Base-by-base conservation (phyloP, 2,113 vertebrate species). In the Lepisosteus oculatus region DNA sequence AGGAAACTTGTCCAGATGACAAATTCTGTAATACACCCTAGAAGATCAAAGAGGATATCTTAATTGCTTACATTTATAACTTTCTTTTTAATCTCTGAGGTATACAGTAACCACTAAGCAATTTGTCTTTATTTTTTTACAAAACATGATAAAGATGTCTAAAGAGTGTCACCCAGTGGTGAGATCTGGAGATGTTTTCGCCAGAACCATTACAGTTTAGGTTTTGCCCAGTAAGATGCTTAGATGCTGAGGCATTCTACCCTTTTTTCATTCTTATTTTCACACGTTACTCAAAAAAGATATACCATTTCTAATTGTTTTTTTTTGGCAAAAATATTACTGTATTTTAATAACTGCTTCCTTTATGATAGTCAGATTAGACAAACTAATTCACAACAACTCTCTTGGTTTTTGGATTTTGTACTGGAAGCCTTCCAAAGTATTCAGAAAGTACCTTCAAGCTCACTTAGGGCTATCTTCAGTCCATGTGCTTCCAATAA, bases 111-210 rank as follows among this genome's bases (percentile, higher is more conserved):
- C 62, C 14, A 29, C 14, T 15, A 3, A 15, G 13, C 4, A 59
- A 59, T 12, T 12, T 13, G 1, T 51, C 47, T 51, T 51, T 59
- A 13, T 59, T 13, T 59, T 59, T 59, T n/a, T 11, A 59, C 57
- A 59, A 59, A 64, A 64, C 41, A 65, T 9, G 29, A 66, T 43
- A 61, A 43, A 70, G 11, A 55, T 66, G 73, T 70, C 56, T 70
- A 75, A 70, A 75, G 73, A 66, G 73, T 70, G 73, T 43, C 73
- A 75, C 73, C 73, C 47, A 70, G 73, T 61, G 73, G 73, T 43
- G 12, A 67, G 41, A 56, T 11, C 43, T 4, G 63, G 63, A 47
- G 47, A 13, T 75, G 15, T 43, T 12, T 55, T 8, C 2, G 8
- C 47, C 64, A 45, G 59, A 61, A 15, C 7, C 17, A 61, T 29